These are phyloP conservation scores for Chaetorhynchus papuensis DNA, from an alignment of 2,113 vertebrate genomes.

Conservation along the genomic window DNA sequence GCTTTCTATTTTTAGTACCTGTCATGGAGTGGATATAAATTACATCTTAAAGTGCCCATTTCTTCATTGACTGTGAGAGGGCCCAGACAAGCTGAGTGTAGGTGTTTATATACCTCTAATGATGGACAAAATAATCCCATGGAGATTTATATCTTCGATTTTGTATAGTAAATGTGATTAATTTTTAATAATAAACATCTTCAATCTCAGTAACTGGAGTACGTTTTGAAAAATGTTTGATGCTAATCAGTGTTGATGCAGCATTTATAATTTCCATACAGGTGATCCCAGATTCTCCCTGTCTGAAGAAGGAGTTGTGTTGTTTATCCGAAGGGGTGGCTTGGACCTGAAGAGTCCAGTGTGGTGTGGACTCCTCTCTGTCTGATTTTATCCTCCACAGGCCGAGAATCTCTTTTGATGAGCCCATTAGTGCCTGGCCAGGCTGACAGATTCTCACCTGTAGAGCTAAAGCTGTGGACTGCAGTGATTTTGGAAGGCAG, in stretches of 20 bases:
- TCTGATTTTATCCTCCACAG: not conserved
- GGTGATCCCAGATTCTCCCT: too few relatives aligned
- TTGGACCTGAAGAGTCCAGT: fast-evolving
- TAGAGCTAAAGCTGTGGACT: not conserved
- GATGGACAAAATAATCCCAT: not conserved
- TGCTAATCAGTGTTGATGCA: not conserved
- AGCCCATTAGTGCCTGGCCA: constrained; percentile 3
- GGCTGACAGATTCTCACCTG: constrained; percentile 11
- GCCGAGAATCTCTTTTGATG: not conserved
- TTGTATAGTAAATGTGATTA: not conserved
- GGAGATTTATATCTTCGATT: not conserved
- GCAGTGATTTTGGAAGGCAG: not conserved
- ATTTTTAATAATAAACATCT: not conserved
- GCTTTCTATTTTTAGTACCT: not conserved
- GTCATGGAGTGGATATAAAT: not conserved
- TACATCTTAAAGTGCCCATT: not conserved
- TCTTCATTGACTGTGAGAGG: not conserved
- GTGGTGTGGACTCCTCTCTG: not conserved
- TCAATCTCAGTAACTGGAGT: not conserved
- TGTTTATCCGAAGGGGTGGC: fast-evolving
- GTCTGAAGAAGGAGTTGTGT: not conserved
- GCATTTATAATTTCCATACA: not conserved
- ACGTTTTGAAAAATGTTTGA: not conserved
- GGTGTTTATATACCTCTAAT: not conserved
- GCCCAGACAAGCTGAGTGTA: not conserved